phyloP scores from a whole-genome alignment of 2,113 vertebrate species.

The Nyctereutes procyonoides region DNA sequence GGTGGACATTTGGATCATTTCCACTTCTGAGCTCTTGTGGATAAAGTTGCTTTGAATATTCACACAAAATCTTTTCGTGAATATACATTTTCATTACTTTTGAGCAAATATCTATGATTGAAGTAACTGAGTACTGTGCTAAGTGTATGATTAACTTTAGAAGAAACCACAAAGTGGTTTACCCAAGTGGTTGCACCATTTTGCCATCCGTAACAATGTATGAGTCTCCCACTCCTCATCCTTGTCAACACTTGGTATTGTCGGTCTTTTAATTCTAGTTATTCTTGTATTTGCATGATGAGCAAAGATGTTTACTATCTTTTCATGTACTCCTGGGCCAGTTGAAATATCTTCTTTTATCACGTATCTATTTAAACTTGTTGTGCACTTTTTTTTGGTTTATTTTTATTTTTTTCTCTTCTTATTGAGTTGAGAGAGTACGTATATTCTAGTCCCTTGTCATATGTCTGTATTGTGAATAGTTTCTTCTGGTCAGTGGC shows the following conservation, averaged over 20 bases:
- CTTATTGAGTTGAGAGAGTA: neutral
- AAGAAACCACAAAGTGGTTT: neutral
- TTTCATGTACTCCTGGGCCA: neutral
- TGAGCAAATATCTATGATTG: neutral
- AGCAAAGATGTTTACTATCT: neutral
- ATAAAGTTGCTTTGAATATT: slow-evolving; percentile 15
- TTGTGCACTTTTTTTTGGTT: neutral
- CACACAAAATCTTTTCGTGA: neutral
- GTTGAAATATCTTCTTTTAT: neutral
- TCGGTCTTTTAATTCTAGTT: neutral
- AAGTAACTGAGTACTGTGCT: neutral
- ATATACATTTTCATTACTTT: neutral
- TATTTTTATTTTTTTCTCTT: neutral
- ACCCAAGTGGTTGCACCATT: neutral
- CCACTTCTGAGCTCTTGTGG: neutral
- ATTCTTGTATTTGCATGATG: neutral
- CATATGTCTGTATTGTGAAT: neutral
- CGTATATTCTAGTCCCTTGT: slow-evolving; percentile 16
- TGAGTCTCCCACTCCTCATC: neutral
- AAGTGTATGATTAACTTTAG: neutral
- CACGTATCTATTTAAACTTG: neutral
- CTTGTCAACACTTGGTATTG: neutral
- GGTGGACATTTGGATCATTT: neutral
- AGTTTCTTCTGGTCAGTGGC: neutral
- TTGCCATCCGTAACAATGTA: neutral